These are phyloP conservation scores for Limnephilus lunatus DNA, from an alignment of 2,888 invertebrate species.

Conservation along the genomic window DNA sequence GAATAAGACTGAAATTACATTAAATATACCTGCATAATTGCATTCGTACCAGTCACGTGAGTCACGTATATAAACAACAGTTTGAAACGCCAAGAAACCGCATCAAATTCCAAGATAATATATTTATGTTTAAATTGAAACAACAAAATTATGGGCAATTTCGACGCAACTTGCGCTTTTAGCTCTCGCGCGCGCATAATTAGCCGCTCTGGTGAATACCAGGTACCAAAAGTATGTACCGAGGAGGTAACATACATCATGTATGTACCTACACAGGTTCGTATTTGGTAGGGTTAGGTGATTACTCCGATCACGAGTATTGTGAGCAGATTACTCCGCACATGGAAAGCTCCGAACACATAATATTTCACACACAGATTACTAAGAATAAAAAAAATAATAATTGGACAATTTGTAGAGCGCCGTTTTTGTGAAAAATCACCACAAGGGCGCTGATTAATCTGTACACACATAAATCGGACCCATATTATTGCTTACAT, in stretches of 20 bases:
- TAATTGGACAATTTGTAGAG: no score
- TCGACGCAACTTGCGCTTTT: neutral
- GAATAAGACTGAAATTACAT: no score
- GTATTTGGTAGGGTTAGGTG: neutral
- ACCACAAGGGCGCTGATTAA: no score
- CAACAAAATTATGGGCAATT: neutral
- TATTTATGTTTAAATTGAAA: neutral
- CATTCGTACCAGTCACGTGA: no score
- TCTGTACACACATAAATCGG: no score
- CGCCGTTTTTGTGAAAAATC: no score
- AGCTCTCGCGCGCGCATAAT: neutral
- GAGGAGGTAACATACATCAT: neutral
- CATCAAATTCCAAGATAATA: neutral
- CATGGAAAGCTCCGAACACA: neutral
- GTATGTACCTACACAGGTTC: neutral
- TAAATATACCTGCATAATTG: no score
- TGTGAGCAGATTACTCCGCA: neutral
- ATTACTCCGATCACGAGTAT: neutral
- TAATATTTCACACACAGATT: neutral
- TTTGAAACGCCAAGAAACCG: neutral
- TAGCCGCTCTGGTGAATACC: neutral
- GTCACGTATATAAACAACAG: neutral
- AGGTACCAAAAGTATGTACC: neutral
- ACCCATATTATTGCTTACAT: no score
- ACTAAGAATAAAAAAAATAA: rapidly evolving